These are phyloP conservation scores for Metridium senile DNA, from an alignment of 92 coral and sea anemone species.

Conservation along the genomic window DNA sequence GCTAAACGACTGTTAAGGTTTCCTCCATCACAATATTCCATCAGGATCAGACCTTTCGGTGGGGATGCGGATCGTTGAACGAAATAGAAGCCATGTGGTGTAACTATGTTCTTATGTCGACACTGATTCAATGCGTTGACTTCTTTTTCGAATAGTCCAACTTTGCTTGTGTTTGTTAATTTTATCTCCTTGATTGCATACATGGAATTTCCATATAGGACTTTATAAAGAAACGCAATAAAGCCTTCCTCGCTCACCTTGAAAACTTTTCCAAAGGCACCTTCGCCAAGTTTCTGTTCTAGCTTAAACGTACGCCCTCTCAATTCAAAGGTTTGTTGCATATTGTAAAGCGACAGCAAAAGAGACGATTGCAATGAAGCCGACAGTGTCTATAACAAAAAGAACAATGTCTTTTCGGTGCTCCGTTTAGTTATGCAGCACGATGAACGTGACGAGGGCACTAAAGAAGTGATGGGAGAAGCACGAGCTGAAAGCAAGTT, in stretches of 20 bases:
- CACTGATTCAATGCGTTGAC: slow-evolving; percentile 35
- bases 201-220: too few relatives aligned
- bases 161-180: slow-evolving; percentile 63
- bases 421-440: too few relatives aligned
- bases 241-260: slow-evolving; percentile 38
- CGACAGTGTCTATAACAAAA: too few relatives aligned
- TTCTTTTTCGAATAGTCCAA: slow-evolving; percentile 47
- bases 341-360: too few relatives aligned
- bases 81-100: not conserved
- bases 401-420: too few relatives aligned
- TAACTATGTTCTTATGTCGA: slow-evolving; percentile 27
- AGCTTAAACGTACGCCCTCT: not conserved
- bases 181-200: not conserved
- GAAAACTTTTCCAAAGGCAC: slow-evolving; percentile 76
- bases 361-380: too few relatives aligned
- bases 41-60: slow-evolving; percentile 44
- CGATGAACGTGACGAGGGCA: too few relatives aligned
- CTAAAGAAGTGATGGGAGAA: too few relatives aligned
- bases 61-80: not conserved
- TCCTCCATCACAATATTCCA: slow-evolving; percentile 74
- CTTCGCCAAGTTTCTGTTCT: slow-evolving; percentile 47
- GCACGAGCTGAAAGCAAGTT: too few relatives aligned
- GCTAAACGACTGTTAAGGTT: slow-evolving; percentile 61
- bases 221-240: too few relatives aligned
- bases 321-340: too few relatives aligned